Percentiles rank a stretch among this genome's conserved stretches.
These are phyloP conservation scores for Salticus scenicus DNA, from an alignment of 2,888 invertebrate genomes.

Conservation along the genomic window DNA sequence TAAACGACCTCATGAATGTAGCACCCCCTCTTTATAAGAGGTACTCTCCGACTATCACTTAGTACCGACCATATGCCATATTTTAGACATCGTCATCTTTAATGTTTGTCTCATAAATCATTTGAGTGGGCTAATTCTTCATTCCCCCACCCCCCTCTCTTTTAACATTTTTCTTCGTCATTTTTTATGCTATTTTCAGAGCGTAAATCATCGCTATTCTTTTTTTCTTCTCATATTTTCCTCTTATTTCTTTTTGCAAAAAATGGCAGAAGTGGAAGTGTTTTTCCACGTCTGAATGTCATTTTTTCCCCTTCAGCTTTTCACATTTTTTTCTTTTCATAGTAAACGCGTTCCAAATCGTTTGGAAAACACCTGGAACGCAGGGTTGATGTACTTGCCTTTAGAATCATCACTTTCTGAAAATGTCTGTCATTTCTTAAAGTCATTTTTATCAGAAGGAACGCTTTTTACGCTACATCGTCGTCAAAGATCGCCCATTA, in stretches of 20 bases:
- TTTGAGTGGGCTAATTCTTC: background rate
- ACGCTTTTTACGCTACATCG: background rate
- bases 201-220: too few relatives aligned
- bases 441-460: background rate
- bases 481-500: background rate
- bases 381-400: background rate
- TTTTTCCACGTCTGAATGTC: slow-evolving; percentile 12
- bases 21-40: background rate
- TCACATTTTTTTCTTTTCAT: background rate
- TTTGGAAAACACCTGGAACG: slow-evolving; percentile 1
- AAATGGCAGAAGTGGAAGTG: background rate
- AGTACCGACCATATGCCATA: background rate
- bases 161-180: too few relatives aligned
- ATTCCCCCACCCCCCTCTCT: background rate
- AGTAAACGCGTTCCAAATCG: background rate
- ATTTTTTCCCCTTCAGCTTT: background rate
- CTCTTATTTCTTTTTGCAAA: background rate
- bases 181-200: too few relatives aligned
- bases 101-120: background rate
- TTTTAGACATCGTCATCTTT: slow-evolving; percentile 6
- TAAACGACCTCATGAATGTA: background rate
- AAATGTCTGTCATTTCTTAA: slow-evolving; percentile 11
- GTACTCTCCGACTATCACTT: background rate
- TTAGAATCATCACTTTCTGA: background rate
- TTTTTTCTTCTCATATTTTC: background rate